Base-by-base conservation (phyloP, 2,888 invertebrate genomes). In the Synanthedon formicaeformis region DNA sequence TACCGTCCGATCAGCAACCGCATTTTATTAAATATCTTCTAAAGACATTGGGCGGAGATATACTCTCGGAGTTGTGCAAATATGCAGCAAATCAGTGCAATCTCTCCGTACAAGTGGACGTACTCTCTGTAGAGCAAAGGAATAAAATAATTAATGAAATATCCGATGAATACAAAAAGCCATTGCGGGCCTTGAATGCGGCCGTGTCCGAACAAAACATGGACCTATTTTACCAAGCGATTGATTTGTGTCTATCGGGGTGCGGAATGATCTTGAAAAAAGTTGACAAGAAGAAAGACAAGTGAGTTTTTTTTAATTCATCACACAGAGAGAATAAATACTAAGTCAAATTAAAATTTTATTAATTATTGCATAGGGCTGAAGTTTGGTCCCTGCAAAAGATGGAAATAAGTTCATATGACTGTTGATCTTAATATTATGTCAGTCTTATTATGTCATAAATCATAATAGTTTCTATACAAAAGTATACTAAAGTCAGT, bases 251-350 rank as follows among this genome's bases (percentile, higher is more conserved):
- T 50, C 81, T 97, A 61, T 81, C 90, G 14, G 85, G 90, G 51
- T 93, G 93, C 71, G 92, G 93, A 56, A 92, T 96, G 90, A 92
- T 94, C 61, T 79, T 96, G 57, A 95, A 93, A 67, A 97, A 97
- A 78, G 89, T 93, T 57, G 97, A 98, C 72, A 97, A 96, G 75
- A 97, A 96, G 73, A 95, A 95, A 71, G 93, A 94, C 72, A 90
- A 84, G 88, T 88, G 66, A 66, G 78, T 77, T 52, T 23, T 41
- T 55, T 52, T 55, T 40, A 27, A 13, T 50, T 10, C 2, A 14
- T 54, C 48, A 45, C 2, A 52, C 11, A 53, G 16, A 13, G 11
- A 34, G 5, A 40, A 52, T 50, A 53, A 27, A 41, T 5, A 14
- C 1, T 50, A 49, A 49, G 16, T 2, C 1, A 23, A 23, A 23